These are phyloP conservation scores for Momotus momota DNA, from an alignment of 2,797 vertebrate species.

Conservation along the genomic window DNA sequence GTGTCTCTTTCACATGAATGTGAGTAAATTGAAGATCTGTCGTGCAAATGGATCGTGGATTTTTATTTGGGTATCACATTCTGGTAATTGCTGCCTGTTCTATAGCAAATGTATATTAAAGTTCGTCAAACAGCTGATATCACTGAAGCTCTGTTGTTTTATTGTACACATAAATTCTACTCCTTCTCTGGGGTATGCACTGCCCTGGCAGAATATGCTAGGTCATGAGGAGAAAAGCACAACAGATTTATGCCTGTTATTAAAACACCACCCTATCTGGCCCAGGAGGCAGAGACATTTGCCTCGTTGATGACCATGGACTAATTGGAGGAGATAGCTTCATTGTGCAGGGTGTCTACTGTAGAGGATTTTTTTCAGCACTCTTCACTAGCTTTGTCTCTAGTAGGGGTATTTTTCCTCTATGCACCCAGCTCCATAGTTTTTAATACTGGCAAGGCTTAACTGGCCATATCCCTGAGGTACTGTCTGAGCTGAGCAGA, in stretches of 20 bases:
- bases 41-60: slow-evolving; percentile 36
- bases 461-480: neutral
- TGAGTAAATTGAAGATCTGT: slow-evolving; percentile 67
- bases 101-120: slow-evolving; percentile 58
- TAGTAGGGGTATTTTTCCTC: neutral
- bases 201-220: slow-evolving; percentile 24
- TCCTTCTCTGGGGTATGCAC: slow-evolving; percentile 8
- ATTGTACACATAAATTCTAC: slow-evolving; percentile 31
- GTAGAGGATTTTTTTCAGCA: slow-evolving; percentile 15
- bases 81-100: slow-evolving; percentile 46
- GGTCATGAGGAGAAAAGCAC: neutral
- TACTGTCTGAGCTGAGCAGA: neutral
- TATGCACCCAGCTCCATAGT: neutral
- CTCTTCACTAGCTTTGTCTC: neutral
- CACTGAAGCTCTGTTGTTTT: slow-evolving; percentile 23
- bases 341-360: neutral
- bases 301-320: neutral
- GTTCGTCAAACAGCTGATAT: slow-evolving; percentile 54
- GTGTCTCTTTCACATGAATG: slow-evolving; percentile 57
- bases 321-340: slow-evolving; percentile 10
- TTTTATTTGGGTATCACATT: slow-evolving; percentile 64
- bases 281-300: neutral
- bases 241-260: slow-evolving; percentile 37
- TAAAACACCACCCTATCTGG: slow-evolving; percentile 30
- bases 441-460: neutral